Evolutionary conservation across 2,797 vertebrate species (phyloP).

Genomic region (Vultur gryphus): DNA sequence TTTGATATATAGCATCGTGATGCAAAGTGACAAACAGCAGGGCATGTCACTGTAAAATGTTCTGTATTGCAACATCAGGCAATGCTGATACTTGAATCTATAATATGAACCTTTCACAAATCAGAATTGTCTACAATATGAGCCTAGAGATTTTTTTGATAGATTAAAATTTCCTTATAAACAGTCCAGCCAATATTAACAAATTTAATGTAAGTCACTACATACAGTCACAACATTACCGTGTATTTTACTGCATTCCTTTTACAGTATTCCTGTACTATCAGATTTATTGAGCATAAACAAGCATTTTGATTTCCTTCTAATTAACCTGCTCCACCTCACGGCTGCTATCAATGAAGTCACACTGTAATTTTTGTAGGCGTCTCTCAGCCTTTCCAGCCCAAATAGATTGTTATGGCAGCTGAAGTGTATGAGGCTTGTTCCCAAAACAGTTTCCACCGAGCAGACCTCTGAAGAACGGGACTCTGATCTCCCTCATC

Average conservation of each 20-base stretch:
- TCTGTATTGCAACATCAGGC: slow-evolving; percentile 47
- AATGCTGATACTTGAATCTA: slow-evolving; percentile 67
- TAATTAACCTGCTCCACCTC: slow-evolving; percentile 35
- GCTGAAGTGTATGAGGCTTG: background rate
- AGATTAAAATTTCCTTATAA: slow-evolving; percentile 58
- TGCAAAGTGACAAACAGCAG: slow-evolving; percentile 61
- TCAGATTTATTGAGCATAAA: slow-evolving; percentile 40
- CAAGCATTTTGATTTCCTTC: background rate
- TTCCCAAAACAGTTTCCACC: background rate
- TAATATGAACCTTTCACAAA: slow-evolving; percentile 37
- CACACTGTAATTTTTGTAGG: background rate
- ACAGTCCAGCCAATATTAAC: slow-evolving; percentile 1
- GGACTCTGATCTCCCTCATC: background rate
- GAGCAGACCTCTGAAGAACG: background rate
- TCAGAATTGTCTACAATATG: slow-evolving; percentile 20
- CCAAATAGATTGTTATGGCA: background rate
- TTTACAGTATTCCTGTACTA: slow-evolving; percentile 25
- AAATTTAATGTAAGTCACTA: slow-evolving; percentile 36
- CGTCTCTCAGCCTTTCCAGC: background rate
- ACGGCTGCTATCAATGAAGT: background rate
- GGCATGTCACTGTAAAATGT: slow-evolving; percentile 56
- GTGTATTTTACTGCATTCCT: background rate
- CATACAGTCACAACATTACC: slow-evolving; percentile 8
- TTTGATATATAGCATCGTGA: slow-evolving; percentile 61
- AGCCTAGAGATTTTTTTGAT: slow-evolving; percentile 35